Conservation (phyloP, 2,888 invertebrate genomes). For the Polymixis flavicincta region DNA sequence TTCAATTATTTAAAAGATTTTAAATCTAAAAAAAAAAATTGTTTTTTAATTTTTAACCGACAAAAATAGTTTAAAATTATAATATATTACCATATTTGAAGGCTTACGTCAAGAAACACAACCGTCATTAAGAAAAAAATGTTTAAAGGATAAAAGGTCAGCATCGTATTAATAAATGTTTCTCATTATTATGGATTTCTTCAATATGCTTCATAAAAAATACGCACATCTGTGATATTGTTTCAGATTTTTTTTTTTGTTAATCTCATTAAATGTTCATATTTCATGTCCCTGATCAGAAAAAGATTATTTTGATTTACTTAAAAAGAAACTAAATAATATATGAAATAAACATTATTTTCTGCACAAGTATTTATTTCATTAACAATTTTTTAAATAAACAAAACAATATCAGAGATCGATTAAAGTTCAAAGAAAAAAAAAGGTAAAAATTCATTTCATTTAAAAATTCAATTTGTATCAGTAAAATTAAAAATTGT, state of each 20-base stretch:
- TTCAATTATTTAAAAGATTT: neutral
- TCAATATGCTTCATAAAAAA: slow-evolving; percentile 36
- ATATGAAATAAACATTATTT: neutral
- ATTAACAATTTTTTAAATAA: neutral
- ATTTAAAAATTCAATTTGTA: slow-evolving; percentile 22
- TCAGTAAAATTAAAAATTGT: slow-evolving; percentile 31
- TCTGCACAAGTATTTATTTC: slow-evolving; percentile 9
- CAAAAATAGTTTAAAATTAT: slow-evolving; percentile 54
- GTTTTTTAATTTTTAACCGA: neutral
- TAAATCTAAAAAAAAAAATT: no score
- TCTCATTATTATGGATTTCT: slow-evolving; percentile 6
- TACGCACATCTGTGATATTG: slow-evolving; percentile 44
- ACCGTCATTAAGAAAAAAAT: slow-evolving; percentile 58
- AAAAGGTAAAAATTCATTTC: slow-evolving; percentile 20
- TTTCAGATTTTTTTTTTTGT: neutral
- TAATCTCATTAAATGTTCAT: neutral
- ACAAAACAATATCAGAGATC: slow-evolving; percentile 49
- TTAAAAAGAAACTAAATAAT: neutral
- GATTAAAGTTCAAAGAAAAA: slow-evolving; percentile 40
- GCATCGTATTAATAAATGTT: slow-evolving; percentile 20
- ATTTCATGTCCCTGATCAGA: neutral
- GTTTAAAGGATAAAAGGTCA: slow-evolving; percentile 38
- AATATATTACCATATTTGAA: slow-evolving; percentile 49
- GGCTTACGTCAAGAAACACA: slow-evolving; percentile 62
- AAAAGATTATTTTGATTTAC: neutral